Evolutionary conservation across 2,888 invertebrate species (phyloP), one percentile per base, ranked within the genome.

Genomic region (Griposia aprilina): DNA sequence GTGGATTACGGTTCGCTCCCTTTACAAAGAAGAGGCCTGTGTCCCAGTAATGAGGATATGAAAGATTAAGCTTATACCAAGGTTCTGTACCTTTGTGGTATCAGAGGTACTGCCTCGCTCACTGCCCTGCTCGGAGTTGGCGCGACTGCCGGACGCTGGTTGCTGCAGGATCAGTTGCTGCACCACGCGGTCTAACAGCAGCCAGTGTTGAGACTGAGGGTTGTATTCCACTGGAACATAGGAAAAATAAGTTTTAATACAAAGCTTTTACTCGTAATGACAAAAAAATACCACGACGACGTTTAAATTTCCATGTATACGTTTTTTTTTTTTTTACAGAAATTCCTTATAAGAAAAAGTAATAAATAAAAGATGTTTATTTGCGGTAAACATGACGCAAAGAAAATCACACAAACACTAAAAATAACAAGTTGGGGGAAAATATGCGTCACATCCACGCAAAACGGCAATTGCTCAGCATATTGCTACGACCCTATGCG

Each of bases 111-210:
- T 92, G 67, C 93, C 93, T 0, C 90, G 88, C 72, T 93, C 91
- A 87, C 94, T 93, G 84, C 94, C 96, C 88, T 94, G 95, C 57
- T 95, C 95, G 89, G 95, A 95, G 90, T 90, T 92, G 66, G 96
- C 96, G 77, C 95, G 93, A 73, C 93, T 93, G 80, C 92, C 93
- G 20, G 94, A 93, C 17, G 92, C 86, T 0, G 97, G 91, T 91
- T 97, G 98, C 95, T 99, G 99, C 70, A 99, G 96, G 68, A 99
- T 98, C 50, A 99, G 97, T 94, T 99, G 99, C 94, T 99, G 99
- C 36, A 98, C 98, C 81, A 99, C 98, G 83, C 99, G 98, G 95
- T 99, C 99, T 92, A 99, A 98, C 76, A 99, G 97, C 57, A 99
- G 95, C 99, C 99, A 99, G 93, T 99, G 98, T 91, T 99, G 99